These are phyloP conservation scores for Prietella phreatophila DNA, from an alignment of 2,113 vertebrate genomes.

Conservation along the genomic window DNA sequence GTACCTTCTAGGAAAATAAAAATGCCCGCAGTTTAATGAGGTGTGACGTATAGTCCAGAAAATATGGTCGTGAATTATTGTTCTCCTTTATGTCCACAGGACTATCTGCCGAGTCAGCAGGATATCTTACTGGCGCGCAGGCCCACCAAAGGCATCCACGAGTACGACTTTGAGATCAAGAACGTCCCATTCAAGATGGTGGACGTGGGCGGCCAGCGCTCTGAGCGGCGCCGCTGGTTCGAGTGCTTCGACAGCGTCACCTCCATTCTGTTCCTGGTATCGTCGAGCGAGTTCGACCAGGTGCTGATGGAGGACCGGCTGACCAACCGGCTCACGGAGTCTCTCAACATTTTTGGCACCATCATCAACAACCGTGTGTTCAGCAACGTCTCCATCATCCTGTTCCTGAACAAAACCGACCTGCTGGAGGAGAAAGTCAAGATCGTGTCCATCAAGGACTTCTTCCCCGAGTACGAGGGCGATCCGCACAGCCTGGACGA, in stretches of 20 bases:
- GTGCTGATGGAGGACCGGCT: conserved; percentile 88
- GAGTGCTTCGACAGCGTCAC: conserved; percentile 89
- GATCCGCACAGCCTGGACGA: conserved; percentile 82
- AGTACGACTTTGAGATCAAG: conserved; percentile 87
- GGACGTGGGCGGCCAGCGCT: conserved; percentile 84
- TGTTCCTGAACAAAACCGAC: conserved; percentile 90
- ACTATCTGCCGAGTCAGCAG: conserved; percentile 84
- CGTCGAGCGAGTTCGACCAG: conserved; percentile 86
- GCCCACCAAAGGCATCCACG: conserved; percentile 86
- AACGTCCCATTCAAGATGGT: conserved; percentile 93
- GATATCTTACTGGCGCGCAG: conserved; percentile 83
- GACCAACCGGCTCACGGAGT: conserved; percentile 85
- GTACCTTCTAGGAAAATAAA: background rate
- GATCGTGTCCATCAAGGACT: conserved; percentile 86
- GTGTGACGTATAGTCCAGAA: background rate
- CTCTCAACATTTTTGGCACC: conserved; percentile 88
- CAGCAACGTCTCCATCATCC: conserved; percentile 90
- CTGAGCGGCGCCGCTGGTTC: conserved; percentile 85
- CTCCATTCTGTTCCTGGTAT: conserved; percentile 85
- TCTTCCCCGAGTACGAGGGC: conserved; percentile 81
- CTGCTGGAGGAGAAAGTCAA: conserved; percentile 87
- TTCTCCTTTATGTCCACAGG: conserved; percentile 60
- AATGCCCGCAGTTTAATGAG: background rate
- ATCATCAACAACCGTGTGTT: conserved; percentile 89
- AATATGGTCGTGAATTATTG: background rate